Evolutionary conservation across 2,888 invertebrate genomes (phyloP).

Genomic region (Esperia sulphurella): DNA sequence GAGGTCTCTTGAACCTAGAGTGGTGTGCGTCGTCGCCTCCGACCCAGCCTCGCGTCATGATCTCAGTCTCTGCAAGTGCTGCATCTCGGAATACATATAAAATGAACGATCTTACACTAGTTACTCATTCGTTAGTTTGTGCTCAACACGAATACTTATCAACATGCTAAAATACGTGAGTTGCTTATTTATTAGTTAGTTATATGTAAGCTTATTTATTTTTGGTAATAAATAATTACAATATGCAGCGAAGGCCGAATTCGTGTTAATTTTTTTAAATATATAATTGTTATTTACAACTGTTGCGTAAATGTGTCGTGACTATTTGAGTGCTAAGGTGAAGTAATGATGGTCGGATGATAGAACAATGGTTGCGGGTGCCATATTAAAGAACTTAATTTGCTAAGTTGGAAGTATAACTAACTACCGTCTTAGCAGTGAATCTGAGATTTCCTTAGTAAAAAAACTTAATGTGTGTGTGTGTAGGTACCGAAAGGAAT

Average conservation of each 20-base stretch:
- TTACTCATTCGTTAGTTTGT: slow-evolving; percentile 75
- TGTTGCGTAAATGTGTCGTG: slow-evolving; percentile 42
- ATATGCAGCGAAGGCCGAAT: slow-evolving; percentile 20
- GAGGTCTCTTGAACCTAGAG: slow-evolving; percentile 25
- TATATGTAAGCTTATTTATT: no score
- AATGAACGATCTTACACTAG: slow-evolving; percentile 62
- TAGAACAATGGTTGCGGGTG: slow-evolving; percentile 27
- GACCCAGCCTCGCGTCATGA: slow-evolving; percentile 32
- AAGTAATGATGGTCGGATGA: slow-evolving; percentile 21
- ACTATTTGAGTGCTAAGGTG: slow-evolving; percentile 24
- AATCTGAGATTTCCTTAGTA: no score
- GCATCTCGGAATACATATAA: slow-evolving; percentile 67
- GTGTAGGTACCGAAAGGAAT: no score
- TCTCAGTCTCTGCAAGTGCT: slow-evolving; percentile 65
- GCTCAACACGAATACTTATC: slow-evolving; percentile 68
- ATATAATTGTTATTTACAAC: slow-evolving; percentile 26
- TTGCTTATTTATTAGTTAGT: slow-evolving; percentile 26
- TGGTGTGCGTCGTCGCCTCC: slow-evolving; percentile 25
- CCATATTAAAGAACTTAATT: not conserved
- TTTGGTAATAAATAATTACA: slow-evolving; percentile 23
- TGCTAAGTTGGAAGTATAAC: not conserved
- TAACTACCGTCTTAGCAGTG: not conserved
- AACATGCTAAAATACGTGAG: slow-evolving; percentile 77
- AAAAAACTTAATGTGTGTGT: no score
- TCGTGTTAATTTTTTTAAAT: slow-evolving; percentile 22